These are phyloP conservation scores for Tamias sibiricus DNA, from an alignment of 2,113 vertebrate species.

Conservation along the genomic window DNA sequence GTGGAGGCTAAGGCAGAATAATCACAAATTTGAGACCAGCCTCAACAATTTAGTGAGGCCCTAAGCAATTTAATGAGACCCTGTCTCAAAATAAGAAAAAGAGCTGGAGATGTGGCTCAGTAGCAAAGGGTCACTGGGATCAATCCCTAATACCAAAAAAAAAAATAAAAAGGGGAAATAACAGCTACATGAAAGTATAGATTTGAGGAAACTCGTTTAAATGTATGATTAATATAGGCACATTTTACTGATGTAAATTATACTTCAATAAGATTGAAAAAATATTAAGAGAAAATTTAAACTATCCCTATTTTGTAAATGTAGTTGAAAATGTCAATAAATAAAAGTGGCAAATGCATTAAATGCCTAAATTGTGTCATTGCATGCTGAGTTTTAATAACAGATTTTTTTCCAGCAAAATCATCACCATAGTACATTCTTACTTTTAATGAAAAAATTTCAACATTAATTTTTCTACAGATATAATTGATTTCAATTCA, in stretches of 20 bases:
- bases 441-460: constrained; percentile 36
- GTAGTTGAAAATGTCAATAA: constrained; percentile 32
- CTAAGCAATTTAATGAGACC: too few species aligned
- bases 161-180: background rate
- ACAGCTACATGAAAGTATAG: background rate
- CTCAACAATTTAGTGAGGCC: too few species aligned
- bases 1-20: too few species aligned
- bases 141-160: too few species aligned
- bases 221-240: background rate
- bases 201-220: background rate
- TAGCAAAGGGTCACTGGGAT: too few species aligned
- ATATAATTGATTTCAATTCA: constrained; percentile 29
- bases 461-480: constrained; percentile 4
- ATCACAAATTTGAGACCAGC: too few species aligned
- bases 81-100: too few species aligned
- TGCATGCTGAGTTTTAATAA: constrained; percentile 32
- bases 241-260: background rate
- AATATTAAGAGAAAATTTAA: constrained; percentile 22
- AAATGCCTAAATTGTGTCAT: constrained; percentile 23
- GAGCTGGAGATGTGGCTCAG: too few species aligned
- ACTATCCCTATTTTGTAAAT: background rate
- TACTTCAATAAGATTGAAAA: constrained; percentile 14
- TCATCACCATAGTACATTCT: background rate
- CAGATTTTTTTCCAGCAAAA: background rate
- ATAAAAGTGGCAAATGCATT: background rate